Evolutionary conservation across 2,888 invertebrate species (phyloP), one percentile per base, ranked within the genome.

Genomic region (Philonicus albiceps): DNA sequence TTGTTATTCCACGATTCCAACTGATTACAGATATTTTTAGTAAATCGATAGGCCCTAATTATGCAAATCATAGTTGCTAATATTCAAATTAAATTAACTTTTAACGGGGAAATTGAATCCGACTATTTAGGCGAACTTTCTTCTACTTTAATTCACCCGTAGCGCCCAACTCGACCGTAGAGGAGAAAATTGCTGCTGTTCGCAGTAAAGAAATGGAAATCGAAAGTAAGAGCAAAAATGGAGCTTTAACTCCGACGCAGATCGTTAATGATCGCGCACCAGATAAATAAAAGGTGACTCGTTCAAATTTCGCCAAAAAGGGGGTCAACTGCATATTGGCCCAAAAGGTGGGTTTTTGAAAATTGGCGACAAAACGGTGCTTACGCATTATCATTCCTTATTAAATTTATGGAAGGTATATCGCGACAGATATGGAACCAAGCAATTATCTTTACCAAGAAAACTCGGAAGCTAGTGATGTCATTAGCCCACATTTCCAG

Each of bases 401-500:
- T 34, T 81, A 64, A 64, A 76, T 27, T 55, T 53, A 81, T 81
- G 30, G 53, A 80, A 81, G 55, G 13, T 43, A 43, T 43, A 43
- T 53, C 31, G 30, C 34, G 16, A 31, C 64, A 30, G 30, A 31
- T 49, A 49, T 64, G 49, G 53, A 80, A 53, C 80, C 30, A 64
- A 22, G 81, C 13, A 81, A 81, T 81, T 81, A 81, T 64, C 64
- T n/a, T 5, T 7, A 11, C 22, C 11, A 2, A 64, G 11, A 19
- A 55, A 55, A n/a, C 16, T 34, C 55, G 37, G 16, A 31, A 81
- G 55, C 11, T 31, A 64, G 64, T 64, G 64, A 64, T 64, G 81
- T 55, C 81, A 81, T 81, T 81, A 81, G 64, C 81, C 81, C 64
- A 81, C 55, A 81, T 81, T 81, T 64, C 64, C 64, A 64, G 64